Percentiles rank a stretch among this genome's conserved stretches.
Conservation (phyloP, 1,140 invertebrate species). For the Lepidurus packardi region DNA sequence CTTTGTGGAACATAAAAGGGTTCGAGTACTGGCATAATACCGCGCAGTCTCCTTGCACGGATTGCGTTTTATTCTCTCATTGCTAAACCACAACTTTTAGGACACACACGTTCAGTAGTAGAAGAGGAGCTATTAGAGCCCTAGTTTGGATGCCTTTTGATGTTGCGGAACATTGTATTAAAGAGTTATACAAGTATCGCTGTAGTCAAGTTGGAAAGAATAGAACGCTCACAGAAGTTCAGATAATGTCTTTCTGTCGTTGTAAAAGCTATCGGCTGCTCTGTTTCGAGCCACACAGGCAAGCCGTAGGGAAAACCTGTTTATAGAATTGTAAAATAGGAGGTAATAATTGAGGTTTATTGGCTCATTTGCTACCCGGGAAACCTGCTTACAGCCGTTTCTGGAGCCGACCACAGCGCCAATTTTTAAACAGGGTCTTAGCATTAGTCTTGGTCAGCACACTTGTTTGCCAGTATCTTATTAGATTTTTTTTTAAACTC, state of each 20-base stretch:
- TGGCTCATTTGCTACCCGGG: not conserved
- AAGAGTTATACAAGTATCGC: no score
- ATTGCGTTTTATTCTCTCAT: not conserved
- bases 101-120: not conserved
- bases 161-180: no score
- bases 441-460: no score
- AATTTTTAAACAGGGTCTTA: no score
- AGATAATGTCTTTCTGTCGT: not conserved
- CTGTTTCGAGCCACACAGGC: not conserved
- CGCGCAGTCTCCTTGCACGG: not conserved
- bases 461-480: no score
- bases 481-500: no score
- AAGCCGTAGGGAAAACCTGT: conserved; percentile 3
- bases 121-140: not conserved
- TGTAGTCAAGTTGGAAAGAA: no score
- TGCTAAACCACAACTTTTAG: not conserved
- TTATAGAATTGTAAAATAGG: not conserved
- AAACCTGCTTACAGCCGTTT: not conserved
- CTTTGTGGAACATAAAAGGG: not conserved
- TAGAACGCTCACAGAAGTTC: not conserved
- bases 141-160: no score
- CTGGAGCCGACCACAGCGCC: not conserved
- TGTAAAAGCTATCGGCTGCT: not conserved
- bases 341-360: not conserved
- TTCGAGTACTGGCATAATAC: not conserved